Evolutionary conservation across 2,888 invertebrate species (phyloP), one percentile per base, ranked within the genome.

Genomic region (Apamea anceps): DNA sequence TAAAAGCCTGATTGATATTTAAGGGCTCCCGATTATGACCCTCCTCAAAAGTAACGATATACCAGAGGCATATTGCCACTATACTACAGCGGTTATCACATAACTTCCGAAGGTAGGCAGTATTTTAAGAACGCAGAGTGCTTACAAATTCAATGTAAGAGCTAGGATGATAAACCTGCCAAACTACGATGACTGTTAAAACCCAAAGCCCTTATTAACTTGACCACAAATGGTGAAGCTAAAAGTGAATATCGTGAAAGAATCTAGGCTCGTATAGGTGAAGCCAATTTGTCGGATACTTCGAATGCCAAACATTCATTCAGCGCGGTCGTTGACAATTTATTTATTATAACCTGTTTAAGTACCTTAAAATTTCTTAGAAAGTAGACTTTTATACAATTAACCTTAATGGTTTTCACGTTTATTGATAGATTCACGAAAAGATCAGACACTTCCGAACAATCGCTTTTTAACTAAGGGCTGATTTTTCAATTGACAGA

Each of bases 1-100:
- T 84, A 83, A 77, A 83, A 70, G 28, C 65, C 60, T 37, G 83
- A 76, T 77, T 72, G 63, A 68, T 54, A 75, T 76, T 80, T 79
- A 32, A 75, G 66, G 63, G 45, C 37, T 13, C 18, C 18, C 42
- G 32, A 65, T 75, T 73, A 80, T 84, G 51, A 72, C 60, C 25
- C 48, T 28, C 7, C 13, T 62, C 18, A 67, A 62, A 68, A 72
- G 51, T 75, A 68, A 83, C 37, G 80, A 84, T 37, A 68, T 54
- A 13, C 15, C n/a, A 66, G 28, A 57, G 51, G 51, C 45, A 45
- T 73, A 54, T 48, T 71, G 48, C 32, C 51, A 62, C n/a, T 4
- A 3, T 0, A 4, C 8, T 42, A 28, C 48, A 28, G 28, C 18
- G 21, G 18, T 80, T 28, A 25, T 45, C 13, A 18, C 8, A 51